Conservation (phyloP, 2,113 vertebrate species). For the Scytalopus superciliaris region DNA sequence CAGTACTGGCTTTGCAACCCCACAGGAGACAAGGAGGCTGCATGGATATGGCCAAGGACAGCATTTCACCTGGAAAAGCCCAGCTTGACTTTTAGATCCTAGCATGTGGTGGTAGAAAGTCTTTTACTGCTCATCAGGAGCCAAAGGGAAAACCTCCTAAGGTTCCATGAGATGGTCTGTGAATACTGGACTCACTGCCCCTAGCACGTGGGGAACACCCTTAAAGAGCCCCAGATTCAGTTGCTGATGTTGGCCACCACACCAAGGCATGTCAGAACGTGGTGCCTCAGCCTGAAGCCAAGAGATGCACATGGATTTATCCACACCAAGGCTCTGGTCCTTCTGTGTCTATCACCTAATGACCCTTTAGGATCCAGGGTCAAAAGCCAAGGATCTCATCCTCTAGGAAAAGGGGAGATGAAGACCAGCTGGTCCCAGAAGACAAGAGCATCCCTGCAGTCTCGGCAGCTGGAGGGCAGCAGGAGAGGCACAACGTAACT, state of each 20-base stretch:
- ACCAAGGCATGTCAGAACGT: rapidly evolving
- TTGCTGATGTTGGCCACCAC: not conserved
- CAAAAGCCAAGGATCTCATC: not conserved
- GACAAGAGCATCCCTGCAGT: not conserved
- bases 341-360: not conserved
- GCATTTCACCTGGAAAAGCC: not conserved
- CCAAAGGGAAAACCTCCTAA: not conserved
- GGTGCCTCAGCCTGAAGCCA: not conserved
- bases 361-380: not conserved
- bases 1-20: rapidly evolving
- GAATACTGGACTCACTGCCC: not conserved
- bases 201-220: not conserved
- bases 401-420: not conserved
- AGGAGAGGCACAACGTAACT: not conserved
- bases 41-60: rapidly evolving
- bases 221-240: not conserved
- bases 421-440: not conserved
- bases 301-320: rapidly evolving
- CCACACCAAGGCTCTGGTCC: rapidly evolving
- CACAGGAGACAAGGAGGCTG: not conserved
- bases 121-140: not conserved
- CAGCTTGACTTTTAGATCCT: not conserved
- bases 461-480: not conserved
- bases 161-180: rapidly evolving
- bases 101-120: not conserved